Evolutionary conservation across 2,113 vertebrate species (phyloP), one percentile per base, ranked within the genome.

Genomic region (Cichladusa arquata): DNA sequence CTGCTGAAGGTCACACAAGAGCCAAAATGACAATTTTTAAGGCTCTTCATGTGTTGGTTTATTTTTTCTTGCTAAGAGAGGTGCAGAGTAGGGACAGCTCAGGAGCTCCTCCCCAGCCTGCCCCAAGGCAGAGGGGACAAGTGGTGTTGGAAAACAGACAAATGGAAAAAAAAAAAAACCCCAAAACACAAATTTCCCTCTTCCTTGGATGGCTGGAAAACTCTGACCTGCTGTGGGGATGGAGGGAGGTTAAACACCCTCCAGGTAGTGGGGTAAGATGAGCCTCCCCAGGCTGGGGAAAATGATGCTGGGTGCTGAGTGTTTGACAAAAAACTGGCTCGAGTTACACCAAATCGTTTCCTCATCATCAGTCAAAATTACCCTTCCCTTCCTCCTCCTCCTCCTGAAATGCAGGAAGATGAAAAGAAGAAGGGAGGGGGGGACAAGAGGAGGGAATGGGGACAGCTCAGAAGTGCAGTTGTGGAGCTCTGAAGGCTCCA

Each of bases 301-400:
- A 89, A 58, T 2, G 67, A 65, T 77, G 50, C 82, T 89, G 95
- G 86, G 86, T 89, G 80, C 83, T 94, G 91, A 92, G 90, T 90
- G 79, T 53, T 91, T 92, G 93, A 94, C 94, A 96, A 85, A 78
- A 90, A 83, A 13, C 54, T 70, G 88, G 76, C 82, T 91, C 50
- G 9, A 38, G 71, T 88, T 96, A 44, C 86, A 51, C 45, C 78
- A 53, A 79, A 85, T 71, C 16, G 31, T 70, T 95, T 90, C 92
- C 57, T 87, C 42, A 3, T 90, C 90, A 90, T 93, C 91, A 84
- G 91, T 94, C 90, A 96, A 70, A 95, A 87, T 87, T 61, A 71
- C 51, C 61, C 61, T 70, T 86, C 88, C 88, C 70, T 83, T 91
- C 86, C 82, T 88, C 71, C 83, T 86, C n/a, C 45, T 92, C 61